Percentiles rank a stretch among this genome's conserved stretches.
Evolutionary conservation across 2,797 vertebrate genomes (phyloP).

Genomic region (Lateolabrax maculatus): DNA sequence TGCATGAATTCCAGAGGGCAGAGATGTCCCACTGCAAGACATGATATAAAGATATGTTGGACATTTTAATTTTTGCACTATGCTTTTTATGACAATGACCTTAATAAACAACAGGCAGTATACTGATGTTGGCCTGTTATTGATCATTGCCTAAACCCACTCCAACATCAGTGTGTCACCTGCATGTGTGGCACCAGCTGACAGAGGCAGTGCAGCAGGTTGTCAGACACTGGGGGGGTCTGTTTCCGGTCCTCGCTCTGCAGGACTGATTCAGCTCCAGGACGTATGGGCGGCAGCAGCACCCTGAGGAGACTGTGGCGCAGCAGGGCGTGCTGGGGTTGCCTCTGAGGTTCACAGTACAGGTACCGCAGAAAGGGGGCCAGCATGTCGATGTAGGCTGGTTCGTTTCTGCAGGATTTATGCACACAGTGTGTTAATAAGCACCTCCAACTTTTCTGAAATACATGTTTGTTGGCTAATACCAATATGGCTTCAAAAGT

Average conservation of each 20-base stretch:
- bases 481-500: background rate
- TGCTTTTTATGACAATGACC: background rate
- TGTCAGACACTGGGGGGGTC: slow-evolving; percentile 65
- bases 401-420: slow-evolving; percentile 81
- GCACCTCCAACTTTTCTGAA: background rate
- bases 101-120: background rate
- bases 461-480: no score
- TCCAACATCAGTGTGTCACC: slow-evolving; percentile 75
- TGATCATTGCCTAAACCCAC: background rate
- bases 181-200: slow-evolving; percentile 90
- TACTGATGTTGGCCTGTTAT: background rate
- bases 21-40: background rate
- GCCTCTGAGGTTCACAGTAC: slow-evolving; percentile 92
- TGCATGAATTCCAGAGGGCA: background rate
- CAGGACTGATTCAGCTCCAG: slow-evolving; percentile 48
- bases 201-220: slow-evolving; percentile 87
- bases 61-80: background rate
- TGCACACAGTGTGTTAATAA: background rate
- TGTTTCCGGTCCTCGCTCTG: slow-evolving; percentile 38
- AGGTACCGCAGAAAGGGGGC: slow-evolving; percentile 92
- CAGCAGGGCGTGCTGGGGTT: slow-evolving; percentile 88
- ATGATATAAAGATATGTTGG: background rate
- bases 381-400: slow-evolving; percentile 88
- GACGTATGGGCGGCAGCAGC: slow-evolving; percentile 80
- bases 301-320: slow-evolving; percentile 88